A percentile compares a stretch with the other conserved stretches of the same genome.
Evolutionary conservation across 2,113 vertebrate genomes (phyloP).

Genomic region (Jaculus jaculus): DNA sequence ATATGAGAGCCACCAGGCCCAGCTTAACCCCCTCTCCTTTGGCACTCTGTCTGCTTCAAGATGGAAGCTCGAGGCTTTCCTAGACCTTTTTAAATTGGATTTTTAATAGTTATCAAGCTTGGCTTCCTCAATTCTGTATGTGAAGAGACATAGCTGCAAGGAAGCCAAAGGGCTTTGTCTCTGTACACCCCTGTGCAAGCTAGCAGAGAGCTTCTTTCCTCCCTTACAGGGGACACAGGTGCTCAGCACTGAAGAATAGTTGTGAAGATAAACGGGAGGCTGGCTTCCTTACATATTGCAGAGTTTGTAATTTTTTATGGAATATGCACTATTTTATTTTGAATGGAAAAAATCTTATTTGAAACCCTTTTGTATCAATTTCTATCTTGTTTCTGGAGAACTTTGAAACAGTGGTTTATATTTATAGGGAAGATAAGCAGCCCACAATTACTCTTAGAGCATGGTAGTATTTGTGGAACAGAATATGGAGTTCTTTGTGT

Average conservation of each 20-base stretch:
- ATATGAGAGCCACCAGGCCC: neutral
- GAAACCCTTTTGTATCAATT: conserved; percentile 36
- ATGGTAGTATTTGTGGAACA: neutral
- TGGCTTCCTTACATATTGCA: neutral
- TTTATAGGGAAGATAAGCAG: neutral
- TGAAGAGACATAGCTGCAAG: neutral
- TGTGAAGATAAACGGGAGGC: neutral
- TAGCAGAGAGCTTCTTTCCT: neutral
- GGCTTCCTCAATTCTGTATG: accelerated
- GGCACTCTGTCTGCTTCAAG: neutral
- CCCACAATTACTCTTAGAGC: neutral
- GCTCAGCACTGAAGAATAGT: neutral
- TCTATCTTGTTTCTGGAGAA: neutral
- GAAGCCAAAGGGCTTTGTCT: too few species aligned
- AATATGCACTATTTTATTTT: conserved; percentile 21
- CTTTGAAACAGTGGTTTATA: neutral
- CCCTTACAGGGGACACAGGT: accelerated
- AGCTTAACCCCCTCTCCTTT: neutral
- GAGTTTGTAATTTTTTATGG: conserved; percentile 18
- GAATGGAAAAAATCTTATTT: neutral
- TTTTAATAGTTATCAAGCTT: neutral
- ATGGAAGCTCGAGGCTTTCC: too few species aligned
- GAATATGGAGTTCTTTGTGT: neutral
- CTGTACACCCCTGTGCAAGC: neutral
- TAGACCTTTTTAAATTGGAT: neutral